These are phyloP conservation scores for Drosophila persimilis DNA, from an alignment of 1,140 invertebrate genomes.

Conservation along the genomic window DNA sequence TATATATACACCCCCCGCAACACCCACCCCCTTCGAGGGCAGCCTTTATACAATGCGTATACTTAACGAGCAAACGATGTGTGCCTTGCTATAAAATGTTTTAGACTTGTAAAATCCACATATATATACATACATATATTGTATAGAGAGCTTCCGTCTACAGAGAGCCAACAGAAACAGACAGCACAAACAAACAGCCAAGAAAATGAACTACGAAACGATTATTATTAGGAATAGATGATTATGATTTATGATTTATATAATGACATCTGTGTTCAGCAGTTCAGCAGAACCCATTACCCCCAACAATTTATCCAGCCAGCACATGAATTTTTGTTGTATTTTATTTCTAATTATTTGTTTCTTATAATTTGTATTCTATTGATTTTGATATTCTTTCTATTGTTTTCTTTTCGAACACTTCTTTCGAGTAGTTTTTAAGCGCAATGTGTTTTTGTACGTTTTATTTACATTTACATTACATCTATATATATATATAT, in stretches of 20 bases:
- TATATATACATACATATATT: slow-evolving; percentile 20
- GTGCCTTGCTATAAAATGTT: slow-evolving; percentile 64
- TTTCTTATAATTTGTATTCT: slow-evolving; percentile 6
- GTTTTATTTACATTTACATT: no score
- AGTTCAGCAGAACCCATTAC: no score
- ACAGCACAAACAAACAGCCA: slow-evolving; percentile 21
- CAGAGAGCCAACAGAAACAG: slow-evolving; percentile 28
- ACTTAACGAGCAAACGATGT: slow-evolving; percentile 62
- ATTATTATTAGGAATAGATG: slow-evolving; percentile 12
- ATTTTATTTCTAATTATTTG: slow-evolving; percentile 20
- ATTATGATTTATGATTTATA: slow-evolving; percentile 21
- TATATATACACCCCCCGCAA: slow-evolving; percentile 34
- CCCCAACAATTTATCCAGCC: background rate
- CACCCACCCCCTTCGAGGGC: slow-evolving; percentile 7
- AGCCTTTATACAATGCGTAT: slow-evolving; percentile 36
- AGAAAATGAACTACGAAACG: slow-evolving; percentile 23
- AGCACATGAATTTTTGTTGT: slow-evolving; percentile 21
- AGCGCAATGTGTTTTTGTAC: no score
- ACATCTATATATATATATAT: no score
- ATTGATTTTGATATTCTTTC: slow-evolving; percentile 5
- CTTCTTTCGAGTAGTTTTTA: no score
- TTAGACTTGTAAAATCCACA: slow-evolving; percentile 28
- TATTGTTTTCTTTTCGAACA: background rate
- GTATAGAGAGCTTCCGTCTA: slow-evolving; percentile 20
- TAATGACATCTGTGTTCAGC: slow-evolving; percentile 15